A percentile compares a stretch with the other conserved stretches of the same genome.
phyloP scores from a whole-genome alignment of 2,888 invertebrate species.

The Oxyscelio sp. region DNA sequence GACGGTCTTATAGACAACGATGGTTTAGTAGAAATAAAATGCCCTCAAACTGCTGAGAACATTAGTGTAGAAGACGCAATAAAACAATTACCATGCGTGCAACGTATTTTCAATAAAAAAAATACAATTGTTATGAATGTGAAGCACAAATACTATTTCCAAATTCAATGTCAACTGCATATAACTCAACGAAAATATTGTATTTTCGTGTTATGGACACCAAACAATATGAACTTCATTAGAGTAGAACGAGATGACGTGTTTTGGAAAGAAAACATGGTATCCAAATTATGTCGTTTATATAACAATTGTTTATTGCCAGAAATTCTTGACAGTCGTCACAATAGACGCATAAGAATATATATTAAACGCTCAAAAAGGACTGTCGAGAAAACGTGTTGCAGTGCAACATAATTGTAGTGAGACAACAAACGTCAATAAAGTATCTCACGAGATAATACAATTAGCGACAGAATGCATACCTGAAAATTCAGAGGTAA shows the following conservation, averaged over 20 bases:
- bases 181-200: constrained; percentile 74
- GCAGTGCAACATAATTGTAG: too few species aligned
- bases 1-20: constrained; percentile 76
- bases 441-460: too few species aligned
- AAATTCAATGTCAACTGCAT: constrained; percentile 71
- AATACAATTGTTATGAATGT: constrained; percentile 58
- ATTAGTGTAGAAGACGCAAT: not conserved
- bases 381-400: too few species aligned
- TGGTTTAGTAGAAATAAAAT: constrained; percentile 74
- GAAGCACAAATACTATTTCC: constrained; percentile 48
- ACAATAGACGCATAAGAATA: too few species aligned
- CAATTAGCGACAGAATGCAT: too few species aligned
- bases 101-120: constrained; percentile 37
- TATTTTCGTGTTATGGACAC: constrained; percentile 76
- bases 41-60: not conserved
- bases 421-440: too few species aligned
- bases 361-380: too few species aligned
- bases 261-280: constrained; percentile 74
- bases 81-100: constrained; percentile 13
- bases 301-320: constrained; percentile 75
- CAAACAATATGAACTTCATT: constrained; percentile 52
- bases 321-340: constrained; percentile 77
- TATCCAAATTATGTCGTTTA: constrained; percentile 59
- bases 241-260: constrained; percentile 63
- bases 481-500: too few species aligned